Percentiles rank a stretch among this genome's conserved stretches.
These are phyloP conservation scores for Hylaea fasciaria DNA, from an alignment of 2,888 invertebrate species.

Conservation along the genomic window DNA sequence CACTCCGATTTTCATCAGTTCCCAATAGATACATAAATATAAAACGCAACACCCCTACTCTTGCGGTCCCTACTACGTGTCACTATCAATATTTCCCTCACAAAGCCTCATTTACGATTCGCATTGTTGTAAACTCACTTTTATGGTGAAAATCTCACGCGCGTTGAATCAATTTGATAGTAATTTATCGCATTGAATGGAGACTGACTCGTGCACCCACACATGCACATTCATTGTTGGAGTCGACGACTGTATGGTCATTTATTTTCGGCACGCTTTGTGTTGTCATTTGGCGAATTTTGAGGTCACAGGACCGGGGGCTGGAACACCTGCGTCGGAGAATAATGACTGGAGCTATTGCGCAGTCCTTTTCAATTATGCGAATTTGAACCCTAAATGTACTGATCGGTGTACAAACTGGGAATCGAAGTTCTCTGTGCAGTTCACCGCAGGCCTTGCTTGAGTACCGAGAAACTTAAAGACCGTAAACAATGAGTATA, in stretches of 20 bases:
- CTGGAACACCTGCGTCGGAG: too few species aligned
- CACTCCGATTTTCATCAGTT: too few species aligned
- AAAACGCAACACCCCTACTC: constrained; percentile 19
- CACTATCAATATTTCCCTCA: constrained; percentile 49
- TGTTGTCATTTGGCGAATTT: background rate
- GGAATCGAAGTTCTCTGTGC: too few species aligned
- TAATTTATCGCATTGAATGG: constrained; percentile 31
- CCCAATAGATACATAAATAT: constrained; percentile 10
- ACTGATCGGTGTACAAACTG: too few species aligned
- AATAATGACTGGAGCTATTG: too few species aligned
- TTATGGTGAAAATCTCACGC: constrained; percentile 48
- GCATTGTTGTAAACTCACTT: constrained; percentile 38
- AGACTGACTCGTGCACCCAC: constrained; percentile 16
- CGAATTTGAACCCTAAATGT: too few species aligned
- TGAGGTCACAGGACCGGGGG: background rate
- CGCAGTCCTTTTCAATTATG: too few species aligned
- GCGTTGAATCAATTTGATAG: constrained; percentile 37
- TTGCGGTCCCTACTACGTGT: constrained; percentile 24
- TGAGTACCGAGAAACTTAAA: too few species aligned
- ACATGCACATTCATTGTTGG: constrained; percentile 23
- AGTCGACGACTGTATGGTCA: background rate
- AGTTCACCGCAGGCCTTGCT: too few species aligned
- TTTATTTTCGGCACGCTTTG: constrained; percentile 7
- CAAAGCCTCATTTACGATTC: constrained; percentile 39
- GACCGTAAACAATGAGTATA: too few species aligned